Percentiles rank a stretch among this genome's conserved stretches.
These are phyloP conservation scores for Boloria selene DNA, from an alignment of 2,888 invertebrate species.

Conservation along the genomic window DNA sequence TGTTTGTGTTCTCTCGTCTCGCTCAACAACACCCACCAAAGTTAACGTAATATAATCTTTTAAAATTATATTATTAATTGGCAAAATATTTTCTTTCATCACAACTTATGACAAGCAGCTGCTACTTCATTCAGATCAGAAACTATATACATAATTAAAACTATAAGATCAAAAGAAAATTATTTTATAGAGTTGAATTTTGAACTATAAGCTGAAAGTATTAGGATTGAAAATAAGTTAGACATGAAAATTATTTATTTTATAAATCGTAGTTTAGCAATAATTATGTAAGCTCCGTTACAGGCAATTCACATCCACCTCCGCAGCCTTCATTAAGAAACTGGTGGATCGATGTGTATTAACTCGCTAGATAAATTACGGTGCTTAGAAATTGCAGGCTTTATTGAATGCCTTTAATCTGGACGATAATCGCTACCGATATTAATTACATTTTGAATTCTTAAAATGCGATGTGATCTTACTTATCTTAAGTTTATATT, in stretches of 20 bases:
- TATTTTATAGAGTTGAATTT: constrained; percentile 18
- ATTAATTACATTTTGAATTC: constrained; percentile 3
- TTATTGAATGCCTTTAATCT: constrained; percentile 13
- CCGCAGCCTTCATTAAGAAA: constrained; percentile 58
- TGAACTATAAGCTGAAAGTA: constrained; percentile 1
- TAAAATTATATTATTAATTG: background rate
- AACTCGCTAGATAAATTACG: constrained; percentile 16
- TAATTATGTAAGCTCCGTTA: constrained; percentile 68
- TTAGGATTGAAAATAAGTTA: constrained; percentile 24
- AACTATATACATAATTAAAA: constrained; percentile 16
- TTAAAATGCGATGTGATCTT: background rate
- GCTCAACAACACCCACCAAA: background rate
- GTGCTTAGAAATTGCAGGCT: constrained; percentile 16
- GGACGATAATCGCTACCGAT: background rate
- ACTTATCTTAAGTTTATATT: no score
- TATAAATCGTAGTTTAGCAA: constrained; percentile 51
- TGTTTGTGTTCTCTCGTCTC: no score
- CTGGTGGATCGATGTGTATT: constrained; percentile 40
- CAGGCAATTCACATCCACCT: constrained; percentile 50
- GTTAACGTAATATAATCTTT: no score
- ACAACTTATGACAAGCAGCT: constrained; percentile 43
- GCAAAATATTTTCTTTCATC: constrained; percentile 6
- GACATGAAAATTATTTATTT: constrained; percentile 7
- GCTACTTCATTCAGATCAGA: constrained; percentile 57
- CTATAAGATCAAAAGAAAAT: constrained; percentile 22